Conservation (phyloP, 2,113 vertebrate species). For the Anseranas semipalmata region DNA sequence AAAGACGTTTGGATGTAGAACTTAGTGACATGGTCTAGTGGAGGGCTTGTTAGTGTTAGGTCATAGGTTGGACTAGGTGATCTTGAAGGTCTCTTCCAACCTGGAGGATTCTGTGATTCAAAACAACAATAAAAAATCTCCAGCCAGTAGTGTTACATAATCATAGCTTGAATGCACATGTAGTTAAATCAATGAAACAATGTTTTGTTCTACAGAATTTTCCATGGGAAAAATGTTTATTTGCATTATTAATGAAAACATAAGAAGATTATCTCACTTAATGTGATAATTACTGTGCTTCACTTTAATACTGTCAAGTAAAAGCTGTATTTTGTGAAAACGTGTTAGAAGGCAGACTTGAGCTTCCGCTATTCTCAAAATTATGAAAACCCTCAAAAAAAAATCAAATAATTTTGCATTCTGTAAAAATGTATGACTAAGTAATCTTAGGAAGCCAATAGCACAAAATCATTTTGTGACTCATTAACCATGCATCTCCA, state of each 20-base stretch:
- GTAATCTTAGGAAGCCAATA: neutral
- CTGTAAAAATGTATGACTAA: neutral
- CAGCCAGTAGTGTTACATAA: neutral
- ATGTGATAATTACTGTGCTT: slow-evolving; percentile 40
- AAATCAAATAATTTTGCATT: neutral
- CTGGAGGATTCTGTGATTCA: no score
- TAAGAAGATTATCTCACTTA: slow-evolving; percentile 13
- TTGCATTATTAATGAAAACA: slow-evolving; percentile 56
- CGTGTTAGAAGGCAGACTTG: neutral
- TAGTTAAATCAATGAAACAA: neutral
- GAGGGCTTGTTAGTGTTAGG: no score
- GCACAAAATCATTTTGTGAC: neutral
- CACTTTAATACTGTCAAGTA: slow-evolving; percentile 33
- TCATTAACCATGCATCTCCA: neutral
- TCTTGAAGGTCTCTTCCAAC: no score
- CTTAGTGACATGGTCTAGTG: no score
- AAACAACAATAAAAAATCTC: neutral
- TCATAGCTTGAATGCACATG: neutral
- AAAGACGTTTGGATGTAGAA: no score
- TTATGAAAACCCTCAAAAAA: neutral
- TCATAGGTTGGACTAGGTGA: no score
- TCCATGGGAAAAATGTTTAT: neutral
- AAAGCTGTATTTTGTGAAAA: slow-evolving; percentile 47
- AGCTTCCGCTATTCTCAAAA: neutral
- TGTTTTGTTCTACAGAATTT: slow-evolving; percentile 5